These are phyloP conservation scores for Cinclus cinclus DNA, from an alignment of 2,113 vertebrate genomes.

Conservation along the genomic window DNA sequence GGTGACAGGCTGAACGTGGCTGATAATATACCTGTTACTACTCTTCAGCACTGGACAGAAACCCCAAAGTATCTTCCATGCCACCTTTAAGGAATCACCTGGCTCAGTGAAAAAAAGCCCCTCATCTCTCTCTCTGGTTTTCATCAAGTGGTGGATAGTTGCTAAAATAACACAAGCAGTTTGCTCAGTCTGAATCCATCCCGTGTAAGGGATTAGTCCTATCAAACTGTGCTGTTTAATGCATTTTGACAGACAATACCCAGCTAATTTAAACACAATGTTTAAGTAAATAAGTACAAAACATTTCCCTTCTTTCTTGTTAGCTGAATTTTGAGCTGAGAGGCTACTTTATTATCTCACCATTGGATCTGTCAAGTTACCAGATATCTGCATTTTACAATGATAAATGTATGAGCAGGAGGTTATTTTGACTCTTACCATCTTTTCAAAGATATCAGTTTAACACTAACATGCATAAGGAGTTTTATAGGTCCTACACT, in stretches of 20 bases:
- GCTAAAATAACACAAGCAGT: background rate
- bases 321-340: background rate
- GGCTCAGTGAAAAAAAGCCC: background rate
- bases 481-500: background rate
- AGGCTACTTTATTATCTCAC: background rate
- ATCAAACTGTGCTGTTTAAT: background rate
- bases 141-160: background rate
- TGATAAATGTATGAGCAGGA: background rate
- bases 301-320: background rate
- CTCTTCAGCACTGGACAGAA: background rate
- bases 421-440: background rate
- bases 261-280: background rate
- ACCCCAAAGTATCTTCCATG: background rate
- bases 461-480: background rate
- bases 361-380: background rate
- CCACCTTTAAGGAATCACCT: background rate
- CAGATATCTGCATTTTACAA: background rate
- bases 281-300: conserved; percentile 3
- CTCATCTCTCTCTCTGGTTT: background rate
- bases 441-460: background rate
- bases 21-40: background rate
- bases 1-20: background rate
- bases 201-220: background rate
- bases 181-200: background rate
- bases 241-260: background rate